Evolutionary conservation across 2,113 vertebrate genomes (phyloP).

Genomic region (Sinocyclocheilus maitianheensis): DNA sequence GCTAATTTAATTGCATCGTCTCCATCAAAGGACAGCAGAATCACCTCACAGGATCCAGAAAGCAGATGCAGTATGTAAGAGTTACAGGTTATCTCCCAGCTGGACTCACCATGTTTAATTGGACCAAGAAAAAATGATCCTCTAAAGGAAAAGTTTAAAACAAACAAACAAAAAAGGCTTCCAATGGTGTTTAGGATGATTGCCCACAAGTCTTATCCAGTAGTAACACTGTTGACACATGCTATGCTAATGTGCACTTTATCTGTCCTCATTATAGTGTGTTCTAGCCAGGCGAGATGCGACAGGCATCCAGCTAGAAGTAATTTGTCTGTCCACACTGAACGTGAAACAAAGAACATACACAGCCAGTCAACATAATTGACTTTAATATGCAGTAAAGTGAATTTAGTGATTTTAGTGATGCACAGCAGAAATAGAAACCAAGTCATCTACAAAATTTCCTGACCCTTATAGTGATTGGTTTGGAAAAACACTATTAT

Average conservation of each 20-base stretch:
- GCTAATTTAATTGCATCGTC: constrained; percentile 31
- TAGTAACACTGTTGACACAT: constrained; percentile 16
- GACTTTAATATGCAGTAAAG: neutral
- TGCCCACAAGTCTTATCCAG: neutral
- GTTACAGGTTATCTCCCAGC: constrained; percentile 9
- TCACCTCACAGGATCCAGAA: constrained; percentile 24
- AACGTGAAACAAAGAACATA: neutral
- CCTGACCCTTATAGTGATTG: too few species aligned
- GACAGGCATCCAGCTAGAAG: neutral
- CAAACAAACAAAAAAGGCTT: neutral
- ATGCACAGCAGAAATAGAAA: neutral
- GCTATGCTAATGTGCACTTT: constrained; percentile 47
- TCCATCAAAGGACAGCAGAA: constrained; percentile 29
- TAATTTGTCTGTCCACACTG: constrained; percentile 8
- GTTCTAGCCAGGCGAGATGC: neutral
- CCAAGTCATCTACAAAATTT: neutral
- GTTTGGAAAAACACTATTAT: neutral
- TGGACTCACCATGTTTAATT: constrained; percentile 3
- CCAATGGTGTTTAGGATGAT: neutral
- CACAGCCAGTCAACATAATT: neutral
- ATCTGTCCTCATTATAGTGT: constrained; percentile 15
- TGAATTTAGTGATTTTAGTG: neutral
- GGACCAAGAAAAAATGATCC: neutral
- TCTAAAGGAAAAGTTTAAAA: constrained; percentile 10
- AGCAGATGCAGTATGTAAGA: constrained; percentile 19